Base-by-base conservation (phyloP, 2,888 invertebrate species). In the Hypolimnas misippus region DNA sequence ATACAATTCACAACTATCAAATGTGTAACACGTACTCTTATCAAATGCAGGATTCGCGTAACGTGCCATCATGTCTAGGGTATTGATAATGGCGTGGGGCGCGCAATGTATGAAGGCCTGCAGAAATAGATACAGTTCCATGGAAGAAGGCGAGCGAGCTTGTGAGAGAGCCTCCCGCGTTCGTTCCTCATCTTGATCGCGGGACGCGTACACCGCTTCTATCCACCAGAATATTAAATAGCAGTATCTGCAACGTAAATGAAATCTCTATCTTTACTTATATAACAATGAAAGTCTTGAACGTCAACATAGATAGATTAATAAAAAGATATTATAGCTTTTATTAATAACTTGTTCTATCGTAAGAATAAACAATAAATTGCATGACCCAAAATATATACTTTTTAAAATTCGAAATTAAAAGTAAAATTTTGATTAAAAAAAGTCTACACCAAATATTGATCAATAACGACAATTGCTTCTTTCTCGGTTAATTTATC, bases 51-150 rank as follows among this genome's bases (percentile, higher is more conserved):
- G 87, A 29, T 92, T 79, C 33, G 93, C 91, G 71, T 93, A 93
- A 38, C 92, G 84, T 58, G 94, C 90, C 79, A 96, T 90, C 73
- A 96, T 89, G 77, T 94, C 82, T 33, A 90, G 69, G 61, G 90
- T 79, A 64, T 90, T 91, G 21, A 94, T 16, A 92, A 92, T 82
- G 93, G 96, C 70, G 81, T 96, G 95, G 0, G 96, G 97, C 0
- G 95, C 95, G 1, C 96, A 94, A 76, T 97, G 96, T 8, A 96
- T 87, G 83, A 96, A 96, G 1, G 96, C 95, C 81, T 96, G 96
- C 10, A 96, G 89, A 72, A 97, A 95, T 57, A 96, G 93, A 76
- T 96, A 96, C 33, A 96, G 86, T 78, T 97, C 96, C 70, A 95
- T 93, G n/a, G 94, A 93, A 19, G 95, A 94, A 0, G 95, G 94